Conservation (phyloP, 2,113 vertebrate species). For the Caretta caretta region DNA sequence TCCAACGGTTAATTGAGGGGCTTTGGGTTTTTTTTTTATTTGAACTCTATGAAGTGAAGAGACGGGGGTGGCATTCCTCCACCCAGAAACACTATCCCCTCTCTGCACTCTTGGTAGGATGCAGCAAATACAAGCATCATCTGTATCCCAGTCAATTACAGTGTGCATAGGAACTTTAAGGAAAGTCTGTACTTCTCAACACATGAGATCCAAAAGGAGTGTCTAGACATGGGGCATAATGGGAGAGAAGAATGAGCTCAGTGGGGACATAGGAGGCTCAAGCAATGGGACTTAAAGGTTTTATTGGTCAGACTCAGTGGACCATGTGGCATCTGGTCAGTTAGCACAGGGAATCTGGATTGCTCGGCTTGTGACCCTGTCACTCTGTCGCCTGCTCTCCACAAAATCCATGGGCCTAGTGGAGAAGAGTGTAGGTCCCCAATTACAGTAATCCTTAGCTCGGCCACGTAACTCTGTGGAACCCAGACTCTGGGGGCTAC, state of each 20-base stretch:
- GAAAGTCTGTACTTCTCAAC: not conserved
- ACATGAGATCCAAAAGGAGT: not conserved
- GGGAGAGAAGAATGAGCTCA: not conserved
- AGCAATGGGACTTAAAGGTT: not conserved
- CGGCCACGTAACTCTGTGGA: not conserved
- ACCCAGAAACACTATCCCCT: not conserved
- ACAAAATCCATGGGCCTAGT: constrained; percentile 10
- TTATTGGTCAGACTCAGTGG: constrained; percentile 2
- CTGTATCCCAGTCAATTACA: not conserved
- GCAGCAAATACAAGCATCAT: not conserved
- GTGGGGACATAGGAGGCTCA: not conserved
- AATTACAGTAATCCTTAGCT: not conserved
- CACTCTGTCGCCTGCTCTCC: constrained; percentile 28
- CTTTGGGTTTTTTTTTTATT: not conserved
- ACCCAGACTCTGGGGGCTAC: not conserved
- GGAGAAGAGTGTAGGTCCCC: not conserved
- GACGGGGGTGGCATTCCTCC: not conserved
- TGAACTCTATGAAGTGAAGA: not conserved
- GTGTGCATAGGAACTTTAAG: not conserved
- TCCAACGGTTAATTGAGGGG: not conserved
- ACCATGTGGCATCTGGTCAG: not conserved
- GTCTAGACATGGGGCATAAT: not conserved
- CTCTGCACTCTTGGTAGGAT: rapidly evolving
- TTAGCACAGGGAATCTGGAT: not conserved
- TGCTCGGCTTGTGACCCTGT: constrained; percentile 12